Evolutionary conservation across 2,888 invertebrate genomes (phyloP).

Genomic region (Alitta virens): DNA sequence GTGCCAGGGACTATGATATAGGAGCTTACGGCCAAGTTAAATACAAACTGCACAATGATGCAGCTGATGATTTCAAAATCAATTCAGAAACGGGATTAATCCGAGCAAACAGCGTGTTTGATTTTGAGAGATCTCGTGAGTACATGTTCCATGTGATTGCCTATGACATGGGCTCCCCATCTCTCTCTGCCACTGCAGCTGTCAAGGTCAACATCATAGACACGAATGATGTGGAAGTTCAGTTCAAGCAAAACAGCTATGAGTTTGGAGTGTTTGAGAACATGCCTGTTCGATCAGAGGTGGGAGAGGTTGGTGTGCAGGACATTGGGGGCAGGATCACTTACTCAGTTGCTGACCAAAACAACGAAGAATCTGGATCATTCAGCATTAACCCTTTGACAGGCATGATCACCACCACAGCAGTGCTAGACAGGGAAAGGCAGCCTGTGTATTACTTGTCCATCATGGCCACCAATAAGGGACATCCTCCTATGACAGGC

Average conservation of each 20-base stretch:
- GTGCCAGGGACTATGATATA: slow-evolving; percentile 6
- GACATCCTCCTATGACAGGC: slow-evolving; percentile 23
- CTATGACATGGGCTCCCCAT: slow-evolving; percentile 38
- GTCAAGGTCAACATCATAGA: slow-evolving; percentile 37
- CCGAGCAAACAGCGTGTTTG: slow-evolving; percentile 5
- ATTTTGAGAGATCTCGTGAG: slow-evolving; percentile 5
- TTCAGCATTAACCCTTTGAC: slow-evolving; percentile 33
- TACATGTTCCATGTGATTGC: slow-evolving; percentile 36
- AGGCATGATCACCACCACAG: slow-evolving; percentile 33
- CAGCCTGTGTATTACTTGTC: slow-evolving; percentile 15
- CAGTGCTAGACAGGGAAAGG: slow-evolving; percentile 31
- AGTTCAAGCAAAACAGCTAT: slow-evolving; percentile 26
- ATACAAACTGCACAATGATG: slow-evolving; percentile 9
- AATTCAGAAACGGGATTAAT: slow-evolving; percentile 4
- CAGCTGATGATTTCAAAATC: slow-evolving; percentile 4
- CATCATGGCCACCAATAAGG: slow-evolving; percentile 23
- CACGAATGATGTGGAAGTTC: slow-evolving; percentile 40
- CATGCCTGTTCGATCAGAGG: slow-evolving; percentile 6
- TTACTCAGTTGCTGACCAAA: slow-evolving; percentile 1
- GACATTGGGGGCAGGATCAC: slow-evolving; percentile 8
- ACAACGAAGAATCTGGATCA: neutral
- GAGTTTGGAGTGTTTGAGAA: slow-evolving; percentile 18
- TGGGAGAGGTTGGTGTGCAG: slow-evolving; percentile 13
- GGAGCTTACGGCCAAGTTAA: slow-evolving; percentile 2
- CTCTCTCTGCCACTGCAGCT: slow-evolving; percentile 33